Evolutionary conservation across 2,888 invertebrate genomes (phyloP).

Genomic region (Ditylenchus weischeri): DNA sequence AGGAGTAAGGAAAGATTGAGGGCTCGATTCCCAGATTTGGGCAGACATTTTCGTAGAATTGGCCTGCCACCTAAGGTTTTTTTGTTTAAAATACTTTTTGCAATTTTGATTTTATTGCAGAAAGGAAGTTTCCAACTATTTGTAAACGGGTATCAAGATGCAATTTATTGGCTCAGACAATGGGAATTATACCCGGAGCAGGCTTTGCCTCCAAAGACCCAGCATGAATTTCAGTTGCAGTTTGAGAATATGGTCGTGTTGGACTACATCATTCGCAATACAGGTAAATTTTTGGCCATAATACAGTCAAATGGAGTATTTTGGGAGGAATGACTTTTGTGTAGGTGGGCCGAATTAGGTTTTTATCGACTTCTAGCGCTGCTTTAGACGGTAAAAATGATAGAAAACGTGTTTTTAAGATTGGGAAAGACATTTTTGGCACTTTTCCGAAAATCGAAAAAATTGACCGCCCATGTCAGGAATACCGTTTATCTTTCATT

Average conservation of each 20-base stretch:
- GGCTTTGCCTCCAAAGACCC: slow-evolving; percentile 28
- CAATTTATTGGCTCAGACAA: slow-evolving; percentile 85
- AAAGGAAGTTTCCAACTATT: slow-evolving; percentile 95
- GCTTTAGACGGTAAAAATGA: no score
- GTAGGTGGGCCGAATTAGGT: no score
- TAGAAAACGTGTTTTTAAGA: no score
- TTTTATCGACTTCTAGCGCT: no score
- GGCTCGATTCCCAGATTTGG: slow-evolving; percentile 84
- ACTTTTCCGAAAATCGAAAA: no score
- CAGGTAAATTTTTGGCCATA: slow-evolving; percentile 61
- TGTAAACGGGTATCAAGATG: slow-evolving; percentile 93
- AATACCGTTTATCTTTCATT: no score
- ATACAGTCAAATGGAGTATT: no score
- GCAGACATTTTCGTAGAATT: slow-evolving; percentile 86
- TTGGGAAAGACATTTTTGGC: no score
- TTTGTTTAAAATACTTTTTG: background rate
- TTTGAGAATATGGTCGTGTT: slow-evolving; percentile 93
- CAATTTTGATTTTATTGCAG: slow-evolving; percentile 63
- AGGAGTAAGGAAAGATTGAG: slow-evolving; percentile 90
- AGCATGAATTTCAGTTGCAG: slow-evolving; percentile 64
- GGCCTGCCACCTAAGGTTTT: slow-evolving; percentile 89
- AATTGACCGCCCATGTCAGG: no score
- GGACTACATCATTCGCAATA: slow-evolving; percentile 98
- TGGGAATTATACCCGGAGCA: slow-evolving; percentile 48
- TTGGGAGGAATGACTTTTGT: no score